Conservation (phyloP, 2,113 vertebrate genomes). For the Ceuthmochares aereus region DNA sequence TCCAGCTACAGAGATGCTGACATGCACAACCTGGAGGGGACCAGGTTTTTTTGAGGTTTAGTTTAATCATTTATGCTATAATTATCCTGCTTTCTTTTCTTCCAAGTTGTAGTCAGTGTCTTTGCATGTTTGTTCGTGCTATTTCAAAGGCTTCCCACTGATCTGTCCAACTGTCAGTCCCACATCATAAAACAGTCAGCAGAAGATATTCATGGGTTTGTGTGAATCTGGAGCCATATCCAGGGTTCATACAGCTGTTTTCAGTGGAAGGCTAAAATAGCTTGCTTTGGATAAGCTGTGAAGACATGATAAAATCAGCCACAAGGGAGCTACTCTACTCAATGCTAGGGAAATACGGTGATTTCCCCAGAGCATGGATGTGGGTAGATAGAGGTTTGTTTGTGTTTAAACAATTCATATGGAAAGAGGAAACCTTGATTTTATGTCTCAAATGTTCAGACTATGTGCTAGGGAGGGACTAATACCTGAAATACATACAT, state of each 20-base stretch:
- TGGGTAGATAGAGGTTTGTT: not conserved
- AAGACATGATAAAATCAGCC: not conserved
- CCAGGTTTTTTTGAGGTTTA: not conserved
- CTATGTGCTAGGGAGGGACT: not conserved
- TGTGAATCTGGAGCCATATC: not conserved
- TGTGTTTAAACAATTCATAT: not conserved
- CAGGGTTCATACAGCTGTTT: not conserved
- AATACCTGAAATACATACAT: not conserved
- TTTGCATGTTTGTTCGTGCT: not conserved
- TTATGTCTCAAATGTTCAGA: not conserved
- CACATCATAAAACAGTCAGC: not conserved
- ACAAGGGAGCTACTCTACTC: not conserved
- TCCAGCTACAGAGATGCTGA: not conserved
- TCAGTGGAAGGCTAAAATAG: not conserved
- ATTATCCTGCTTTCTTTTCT: not conserved
- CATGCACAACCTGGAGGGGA: not conserved
- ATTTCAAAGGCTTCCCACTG: not conserved
- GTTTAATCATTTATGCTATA: not conserved
- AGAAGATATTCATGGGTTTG: not conserved
- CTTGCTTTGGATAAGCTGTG: not conserved
- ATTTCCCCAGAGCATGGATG: not conserved
- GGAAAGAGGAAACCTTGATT: not conserved
- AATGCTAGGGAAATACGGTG: accelerated
- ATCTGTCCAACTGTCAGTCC: not conserved
- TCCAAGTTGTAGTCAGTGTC: not conserved